A percentile compares a stretch with the other conserved stretches of the same genome.
Evolutionary conservation across 2,888 invertebrate species (phyloP).

Genomic region (Onchidella celtica): DNA sequence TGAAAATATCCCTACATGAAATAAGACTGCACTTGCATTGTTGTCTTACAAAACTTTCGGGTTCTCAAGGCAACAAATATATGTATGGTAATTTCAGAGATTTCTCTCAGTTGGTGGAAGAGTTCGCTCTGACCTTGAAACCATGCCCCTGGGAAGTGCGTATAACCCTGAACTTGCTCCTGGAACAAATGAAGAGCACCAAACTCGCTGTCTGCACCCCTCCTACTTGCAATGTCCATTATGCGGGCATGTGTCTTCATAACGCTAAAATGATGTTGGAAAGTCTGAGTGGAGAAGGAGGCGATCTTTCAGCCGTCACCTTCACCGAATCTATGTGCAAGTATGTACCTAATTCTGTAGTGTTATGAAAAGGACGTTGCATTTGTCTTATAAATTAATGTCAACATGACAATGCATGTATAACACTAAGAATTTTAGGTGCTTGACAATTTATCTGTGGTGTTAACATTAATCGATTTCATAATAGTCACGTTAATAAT

Average conservation of each 20-base stretch:
- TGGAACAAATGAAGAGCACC: neutral
- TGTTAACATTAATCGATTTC: too few relatives aligned
- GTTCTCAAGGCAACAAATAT: neutral
- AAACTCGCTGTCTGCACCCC: conserved; percentile 4
- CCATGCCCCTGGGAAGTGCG: conserved; percentile 11
- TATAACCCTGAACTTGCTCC: neutral
- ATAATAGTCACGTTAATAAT: too few relatives aligned
- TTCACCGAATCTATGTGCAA: neutral
- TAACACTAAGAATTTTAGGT: too few relatives aligned
- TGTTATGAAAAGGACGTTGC: too few relatives aligned
- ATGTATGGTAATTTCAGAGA: neutral
- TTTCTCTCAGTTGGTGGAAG: neutral
- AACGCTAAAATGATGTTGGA: neutral
- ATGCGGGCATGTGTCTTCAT: conserved; percentile 9
- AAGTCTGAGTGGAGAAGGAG: too few relatives aligned
- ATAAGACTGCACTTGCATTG: neutral
- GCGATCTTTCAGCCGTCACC: too few relatives aligned
- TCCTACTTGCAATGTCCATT: conserved; percentile 44
- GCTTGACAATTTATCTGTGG: too few relatives aligned
- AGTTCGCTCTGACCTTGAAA: neutral
- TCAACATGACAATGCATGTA: too few relatives aligned
- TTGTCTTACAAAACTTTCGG: too few relatives aligned
- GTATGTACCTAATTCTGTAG: neutral
- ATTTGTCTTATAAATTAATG: too few relatives aligned
- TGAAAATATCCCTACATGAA: neutral